Percentiles rank a stretch among this genome's conserved stretches.
These are phyloP conservation scores for Heliconius nattereri DNA, from an alignment of 1,140 invertebrate species.

Conservation along the genomic window DNA sequence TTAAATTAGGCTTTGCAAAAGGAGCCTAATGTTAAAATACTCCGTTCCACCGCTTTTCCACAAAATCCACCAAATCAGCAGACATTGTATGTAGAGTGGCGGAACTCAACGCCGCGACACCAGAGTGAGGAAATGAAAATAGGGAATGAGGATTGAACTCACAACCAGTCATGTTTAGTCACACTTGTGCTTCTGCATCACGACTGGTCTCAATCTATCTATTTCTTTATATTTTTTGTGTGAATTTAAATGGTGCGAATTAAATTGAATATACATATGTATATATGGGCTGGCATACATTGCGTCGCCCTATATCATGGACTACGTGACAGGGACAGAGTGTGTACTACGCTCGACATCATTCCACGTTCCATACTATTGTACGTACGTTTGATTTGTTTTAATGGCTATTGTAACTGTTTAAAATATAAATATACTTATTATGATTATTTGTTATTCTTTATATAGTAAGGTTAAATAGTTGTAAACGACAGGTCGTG, in stretches of 20 bases:
- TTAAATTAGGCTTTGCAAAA: not conserved
- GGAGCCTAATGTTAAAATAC: too few relatives aligned
- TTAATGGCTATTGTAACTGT: constrained; percentile 6
- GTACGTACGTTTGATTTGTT: constrained; percentile 14
- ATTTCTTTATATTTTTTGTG: not conserved
- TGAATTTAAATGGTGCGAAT: constrained; percentile 32
- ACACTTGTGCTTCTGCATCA: too few relatives aligned
- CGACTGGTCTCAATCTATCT: too few relatives aligned
- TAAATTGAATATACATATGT: constrained; percentile 32
- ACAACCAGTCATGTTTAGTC: too few relatives aligned
- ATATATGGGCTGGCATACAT: constrained; percentile 40
- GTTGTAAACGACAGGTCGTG: too few relatives aligned
- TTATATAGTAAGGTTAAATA: not conserved
- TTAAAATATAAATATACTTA: not conserved
- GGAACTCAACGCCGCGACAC: too few relatives aligned
- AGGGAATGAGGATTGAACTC: too few relatives aligned
- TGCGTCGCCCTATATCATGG: constrained; percentile 43
- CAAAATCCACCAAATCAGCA: too few relatives aligned
- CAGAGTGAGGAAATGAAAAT: too few relatives aligned
- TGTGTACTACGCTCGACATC: constrained; percentile 30
- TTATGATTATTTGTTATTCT: not conserved
- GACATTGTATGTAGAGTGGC: too few relatives aligned
- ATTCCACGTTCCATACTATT: constrained; percentile 23
- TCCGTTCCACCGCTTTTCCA: too few relatives aligned
- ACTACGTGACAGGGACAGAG: constrained; percentile 47